Evolutionary conservation across 2,888 invertebrate genomes (phyloP), one percentile per base, ranked within the genome.

Genomic region (Platycheirus rosarum): DNA sequence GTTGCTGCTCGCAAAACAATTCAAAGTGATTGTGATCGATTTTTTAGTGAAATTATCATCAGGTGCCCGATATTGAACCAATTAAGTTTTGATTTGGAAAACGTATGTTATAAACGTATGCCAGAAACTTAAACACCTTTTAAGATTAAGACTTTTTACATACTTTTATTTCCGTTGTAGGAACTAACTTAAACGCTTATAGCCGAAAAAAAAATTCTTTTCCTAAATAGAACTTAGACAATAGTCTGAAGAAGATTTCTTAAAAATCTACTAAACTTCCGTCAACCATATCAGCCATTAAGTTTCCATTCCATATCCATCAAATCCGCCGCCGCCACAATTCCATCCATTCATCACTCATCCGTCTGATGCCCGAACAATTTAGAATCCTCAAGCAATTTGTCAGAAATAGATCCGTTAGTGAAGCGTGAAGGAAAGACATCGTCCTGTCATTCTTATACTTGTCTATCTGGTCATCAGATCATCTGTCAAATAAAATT

Each of bases 401-500:
- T 80, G 80, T 80, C 80, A 76, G 65, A 57, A 80, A 57, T 65
- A 46, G 37, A 60, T 40, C 51, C 29, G 23, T 42, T 68, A 26
- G 32, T 49, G 40, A 18, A 40, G 26, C 37, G 16, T 14, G 40
- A 60, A 48, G 37, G 57, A 14, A 42, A 65, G 32, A 40, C 42
- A 68, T 66, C 57, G 29, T 71, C 60, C 71, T 66, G 71, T 71
- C 65, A 35, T 55, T 69, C 55, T 44, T 46, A 35, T 69, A 26
- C 44, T 74, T 29, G 68, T 63, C 68, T 74, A 63, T 74, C 62
- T 11, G 68, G 37, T 60, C 44, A 76, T 69, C 70, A 70, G 69
- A 63, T 65, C 69, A 75, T 80, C 75, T 80, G 75, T 80, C 75
- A 80, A 75, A 75, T 70, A 60, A 75, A 80, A 80, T 80, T 80